Evolutionary conservation across 2,888 invertebrate species (phyloP), one percentile per base, ranked within the genome.

Genomic region (Cyclophora punctaria): DNA sequence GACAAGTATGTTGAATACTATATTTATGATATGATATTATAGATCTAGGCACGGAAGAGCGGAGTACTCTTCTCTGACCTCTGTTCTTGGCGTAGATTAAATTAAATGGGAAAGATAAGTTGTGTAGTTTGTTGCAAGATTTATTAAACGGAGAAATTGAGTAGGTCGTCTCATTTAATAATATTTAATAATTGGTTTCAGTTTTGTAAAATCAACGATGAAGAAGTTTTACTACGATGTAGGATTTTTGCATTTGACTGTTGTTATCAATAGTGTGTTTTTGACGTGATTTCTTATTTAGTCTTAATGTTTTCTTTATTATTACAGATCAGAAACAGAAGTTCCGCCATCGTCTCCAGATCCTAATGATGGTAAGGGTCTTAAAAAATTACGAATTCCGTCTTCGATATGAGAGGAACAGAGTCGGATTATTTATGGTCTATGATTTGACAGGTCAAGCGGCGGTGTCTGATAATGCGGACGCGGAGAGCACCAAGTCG

Each of bases 401-500:
- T 20, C 20, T 2, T 1, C 2, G 20, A 20, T 20, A 20, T 20
- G 20, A 20, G 20, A 20, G 20, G 20, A 20, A 20, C 20, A 20
- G 20, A 20, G 20, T 20, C 20, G 20, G 20, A 20, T 40, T 35
- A 7, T 35, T 33, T 35, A 40, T 35, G 20, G 3, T 34, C 45
- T 46, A 45, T 34, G 35, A 44, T 20, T 45, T 53, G 0, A 0
- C 64, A 81, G 82, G 69, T n/a, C 75, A 75, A 49, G 75, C 80
- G 52, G 37, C 72, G 3, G 76, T 70, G 46, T 63, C 66, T n/a
- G 86, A 83, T 67, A 78, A 92, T 56, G 92, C 91, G 34, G 93
- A 93, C 71, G 93, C 93, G 46, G 93, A 93, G 73, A 93, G 93
- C 90, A 93, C 93, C 20, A 89, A 92, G 62, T 86, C 86, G 0